Percentiles rank a stretch among this genome's conserved stretches.
Conservation (phyloP, 2,888 invertebrate species). For the Polydrusus tereticollis region DNA sequence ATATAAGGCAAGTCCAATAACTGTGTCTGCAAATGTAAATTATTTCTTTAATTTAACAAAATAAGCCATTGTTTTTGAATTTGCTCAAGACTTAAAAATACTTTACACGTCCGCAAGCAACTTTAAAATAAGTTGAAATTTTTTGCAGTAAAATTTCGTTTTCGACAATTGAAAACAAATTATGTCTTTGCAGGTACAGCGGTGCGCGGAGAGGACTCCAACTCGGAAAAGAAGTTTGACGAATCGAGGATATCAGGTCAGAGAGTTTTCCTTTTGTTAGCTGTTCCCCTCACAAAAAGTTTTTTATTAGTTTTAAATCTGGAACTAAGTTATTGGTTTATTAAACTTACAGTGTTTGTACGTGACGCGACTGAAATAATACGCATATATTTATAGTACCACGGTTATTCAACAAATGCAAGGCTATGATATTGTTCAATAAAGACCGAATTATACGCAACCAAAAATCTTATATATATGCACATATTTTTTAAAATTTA, state of each 20-base stretch:
- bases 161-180: conserved; percentile 40
- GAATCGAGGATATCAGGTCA: conserved; percentile 59
- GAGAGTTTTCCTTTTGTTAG: conserved; percentile 46
- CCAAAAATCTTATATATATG: too few relatives aligned
- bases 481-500: too few relatives aligned
- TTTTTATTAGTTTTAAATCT: conserved; percentile 49
- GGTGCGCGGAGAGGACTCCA: conserved; percentile 59
- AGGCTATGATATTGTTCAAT: too few relatives aligned
- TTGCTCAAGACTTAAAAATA: neutral
- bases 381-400: conserved; percentile 15
- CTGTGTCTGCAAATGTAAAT: too few relatives aligned
- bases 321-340: conserved; percentile 45
- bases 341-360: conserved; percentile 27
- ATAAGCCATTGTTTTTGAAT: neutral
- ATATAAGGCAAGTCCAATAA: too few relatives aligned
- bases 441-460: too few relatives aligned
- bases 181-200: conserved; percentile 57
- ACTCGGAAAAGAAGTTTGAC: conserved; percentile 66
- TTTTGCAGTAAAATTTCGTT: conserved; percentile 38
- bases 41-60: too few relatives aligned
- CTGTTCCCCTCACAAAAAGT: conserved; percentile 29
- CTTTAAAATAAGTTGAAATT: conserved; percentile 30
- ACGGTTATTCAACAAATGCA: neutral
- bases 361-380: conserved; percentile 23
- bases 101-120: conserved; percentile 15